Evolutionary conservation across 2,113 vertebrate genomes (phyloP).

Genomic region (Hippocampus mohnikei): DNA sequence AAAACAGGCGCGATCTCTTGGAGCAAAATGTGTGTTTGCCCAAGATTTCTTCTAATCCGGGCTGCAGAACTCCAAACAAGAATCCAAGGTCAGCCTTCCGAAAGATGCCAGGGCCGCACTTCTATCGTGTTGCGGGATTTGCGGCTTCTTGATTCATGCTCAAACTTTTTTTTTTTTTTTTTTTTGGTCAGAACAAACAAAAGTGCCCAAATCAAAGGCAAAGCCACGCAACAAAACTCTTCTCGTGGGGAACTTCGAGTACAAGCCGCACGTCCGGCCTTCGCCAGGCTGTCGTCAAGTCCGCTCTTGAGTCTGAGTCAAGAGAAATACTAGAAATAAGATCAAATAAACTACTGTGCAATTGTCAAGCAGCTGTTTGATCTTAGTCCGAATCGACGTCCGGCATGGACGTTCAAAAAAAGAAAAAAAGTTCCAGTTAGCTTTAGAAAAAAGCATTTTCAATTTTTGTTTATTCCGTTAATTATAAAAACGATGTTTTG

Average conservation of each 20-base stretch:
- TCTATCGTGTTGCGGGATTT: constrained; percentile 48
- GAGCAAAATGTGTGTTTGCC: constrained; percentile 68
- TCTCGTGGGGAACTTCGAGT: neutral
- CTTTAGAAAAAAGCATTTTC: too few species aligned
- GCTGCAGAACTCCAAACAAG: constrained; percentile 59
- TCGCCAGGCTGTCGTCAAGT: neutral
- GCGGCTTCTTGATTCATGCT: constrained; percentile 1
- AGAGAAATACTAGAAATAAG: too few species aligned
- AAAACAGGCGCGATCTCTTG: constrained; percentile 56
- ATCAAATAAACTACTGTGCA: too few species aligned
- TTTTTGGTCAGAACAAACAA: neutral
- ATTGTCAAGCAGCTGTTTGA: too few species aligned
- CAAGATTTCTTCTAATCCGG: constrained; percentile 72
- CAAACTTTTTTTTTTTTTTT: neutral
- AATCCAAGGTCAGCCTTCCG: constrained; percentile 70
- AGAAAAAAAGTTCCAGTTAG: too few species aligned
- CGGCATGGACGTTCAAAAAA: too few species aligned
- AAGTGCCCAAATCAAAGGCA: neutral
- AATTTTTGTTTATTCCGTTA: too few species aligned
- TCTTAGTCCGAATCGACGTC: too few species aligned
- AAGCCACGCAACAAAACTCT: neutral
- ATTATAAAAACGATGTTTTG: too few species aligned
- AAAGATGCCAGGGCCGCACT: constrained; percentile 36
- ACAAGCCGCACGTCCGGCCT: neutral
- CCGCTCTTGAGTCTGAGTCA: too few species aligned